These are phyloP conservation scores for Propithecus deckenii DNA, from an alignment of 2,797 vertebrate genomes.

Conservation along the genomic window DNA sequence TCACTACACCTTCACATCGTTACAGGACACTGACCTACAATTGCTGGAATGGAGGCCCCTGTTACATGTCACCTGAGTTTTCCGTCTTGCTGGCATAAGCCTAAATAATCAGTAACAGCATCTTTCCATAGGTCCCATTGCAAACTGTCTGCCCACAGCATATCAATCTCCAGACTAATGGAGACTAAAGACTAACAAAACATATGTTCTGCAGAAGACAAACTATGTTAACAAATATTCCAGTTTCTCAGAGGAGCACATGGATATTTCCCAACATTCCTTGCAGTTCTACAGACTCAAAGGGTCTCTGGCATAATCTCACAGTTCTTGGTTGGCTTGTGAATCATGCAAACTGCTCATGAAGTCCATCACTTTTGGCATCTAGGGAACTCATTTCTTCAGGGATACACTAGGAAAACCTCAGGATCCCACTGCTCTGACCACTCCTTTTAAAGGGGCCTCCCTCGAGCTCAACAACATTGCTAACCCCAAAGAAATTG, in stretches of 20 bases:
- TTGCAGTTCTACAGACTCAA: background rate
- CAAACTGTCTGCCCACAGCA: background rate
- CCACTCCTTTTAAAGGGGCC: background rate
- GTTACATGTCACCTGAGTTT: background rate
- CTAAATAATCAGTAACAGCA: background rate
- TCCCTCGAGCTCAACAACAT: background rate
- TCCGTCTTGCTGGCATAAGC: background rate
- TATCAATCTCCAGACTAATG: background rate
- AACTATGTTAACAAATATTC: background rate
- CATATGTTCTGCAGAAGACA: background rate
- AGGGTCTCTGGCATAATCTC: background rate
- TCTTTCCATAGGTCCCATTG: background rate
- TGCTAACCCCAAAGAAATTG: background rate
- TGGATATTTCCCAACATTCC: background rate
- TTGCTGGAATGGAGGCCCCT: background rate
- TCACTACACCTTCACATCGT: background rate
- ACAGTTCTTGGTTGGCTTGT: background rate
- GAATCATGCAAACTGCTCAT: background rate
- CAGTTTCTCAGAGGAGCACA: background rate
- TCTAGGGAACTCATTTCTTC: background rate
- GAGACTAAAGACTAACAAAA: background rate
- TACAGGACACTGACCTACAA: background rate
- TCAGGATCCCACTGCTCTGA: background rate
- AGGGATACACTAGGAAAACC: background rate
- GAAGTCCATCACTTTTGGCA: background rate